These are phyloP conservation scores for Watsonalla binaria DNA, from an alignment of 2,888 invertebrate species.

Conservation along the genomic window DNA sequence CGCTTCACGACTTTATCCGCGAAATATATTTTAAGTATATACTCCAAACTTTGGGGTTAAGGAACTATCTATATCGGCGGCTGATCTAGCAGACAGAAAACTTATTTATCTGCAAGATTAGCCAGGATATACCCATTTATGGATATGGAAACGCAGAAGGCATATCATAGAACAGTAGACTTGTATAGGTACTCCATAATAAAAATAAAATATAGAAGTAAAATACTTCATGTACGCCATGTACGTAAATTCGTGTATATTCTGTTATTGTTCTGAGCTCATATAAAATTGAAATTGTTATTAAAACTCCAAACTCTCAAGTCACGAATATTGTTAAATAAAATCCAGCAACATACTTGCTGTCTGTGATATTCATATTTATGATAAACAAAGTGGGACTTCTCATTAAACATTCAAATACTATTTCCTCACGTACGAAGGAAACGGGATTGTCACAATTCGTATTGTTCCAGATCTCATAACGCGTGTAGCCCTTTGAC, in stretches of 20 bases:
- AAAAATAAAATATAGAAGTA: too few species aligned
- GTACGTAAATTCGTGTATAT: not conserved
- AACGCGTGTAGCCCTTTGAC: constrained; percentile 74
- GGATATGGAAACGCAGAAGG: too few species aligned
- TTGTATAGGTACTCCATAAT: too few species aligned
- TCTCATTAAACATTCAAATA: constrained; percentile 74
- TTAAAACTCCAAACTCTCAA: not conserved
- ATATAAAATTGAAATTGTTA: not conserved
- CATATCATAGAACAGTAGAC: too few species aligned
- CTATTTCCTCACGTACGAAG: constrained; percentile 66
- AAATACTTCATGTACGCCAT: not conserved
- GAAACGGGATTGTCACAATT: constrained; percentile 74
- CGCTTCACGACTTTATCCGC: too few species aligned
- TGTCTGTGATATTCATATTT: constrained; percentile 31
- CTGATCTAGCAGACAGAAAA: too few species aligned
- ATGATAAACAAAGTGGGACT: constrained; percentile 45
- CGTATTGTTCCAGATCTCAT: constrained; percentile 76
- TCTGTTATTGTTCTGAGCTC: not conserved
- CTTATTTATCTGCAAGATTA: too few species aligned
- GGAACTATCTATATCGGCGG: too few species aligned
- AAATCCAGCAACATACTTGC: constrained; percentile 13
- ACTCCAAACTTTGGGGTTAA: too few species aligned
- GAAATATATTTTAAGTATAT: too few species aligned
- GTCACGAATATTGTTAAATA: not conserved
- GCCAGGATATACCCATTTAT: too few species aligned